Percentiles rank a stretch among this genome's conserved stretches.
These are phyloP conservation scores for Kryphioiulus occultus DNA, from an alignment of 2,888 invertebrate species.

Conservation along the genomic window DNA sequence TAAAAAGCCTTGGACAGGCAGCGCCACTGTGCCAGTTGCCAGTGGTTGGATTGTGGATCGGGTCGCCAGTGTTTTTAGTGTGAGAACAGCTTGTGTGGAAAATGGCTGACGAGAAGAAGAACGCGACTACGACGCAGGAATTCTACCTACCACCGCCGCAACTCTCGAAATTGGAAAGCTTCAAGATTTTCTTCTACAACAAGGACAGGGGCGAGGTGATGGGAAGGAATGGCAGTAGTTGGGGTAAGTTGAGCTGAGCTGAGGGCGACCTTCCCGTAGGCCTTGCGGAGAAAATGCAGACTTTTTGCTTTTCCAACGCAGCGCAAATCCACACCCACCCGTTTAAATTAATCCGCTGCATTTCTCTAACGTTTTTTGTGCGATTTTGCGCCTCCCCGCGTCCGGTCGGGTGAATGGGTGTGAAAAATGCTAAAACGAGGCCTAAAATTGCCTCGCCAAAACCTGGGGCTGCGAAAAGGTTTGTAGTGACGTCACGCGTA, in stretches of 20 bases:
- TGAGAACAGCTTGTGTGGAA: slow-evolving; percentile 43
- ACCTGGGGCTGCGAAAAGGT: background rate
- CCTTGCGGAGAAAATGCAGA: background rate
- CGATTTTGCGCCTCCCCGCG: background rate
- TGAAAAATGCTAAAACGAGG: background rate
- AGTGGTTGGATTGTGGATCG: background rate
- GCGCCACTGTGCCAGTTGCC: background rate
- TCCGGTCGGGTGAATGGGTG: no score
- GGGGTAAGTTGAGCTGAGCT: slow-evolving; percentile 80
- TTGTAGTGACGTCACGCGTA: background rate
- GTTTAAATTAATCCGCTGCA: background rate
- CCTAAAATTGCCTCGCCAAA: background rate
- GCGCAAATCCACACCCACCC: background rate
- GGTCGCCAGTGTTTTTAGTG: background rate
- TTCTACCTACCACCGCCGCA: slow-evolving; percentile 53
- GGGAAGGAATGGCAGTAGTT: slow-evolving; percentile 89
- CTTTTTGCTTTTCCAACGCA: background rate
- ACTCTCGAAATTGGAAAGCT: slow-evolving; percentile 74
- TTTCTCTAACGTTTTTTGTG: background rate
- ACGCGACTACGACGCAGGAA: slow-evolving; percentile 50
- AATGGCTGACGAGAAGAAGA: slow-evolving; percentile 54
- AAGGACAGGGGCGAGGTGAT: slow-evolving; percentile 89
- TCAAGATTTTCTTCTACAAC: slow-evolving; percentile 88
- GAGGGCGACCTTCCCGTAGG: background rate
- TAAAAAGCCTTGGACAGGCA: background rate